Conservation (phyloP, 2,113 vertebrate genomes). For the Neogale vison region DNA sequence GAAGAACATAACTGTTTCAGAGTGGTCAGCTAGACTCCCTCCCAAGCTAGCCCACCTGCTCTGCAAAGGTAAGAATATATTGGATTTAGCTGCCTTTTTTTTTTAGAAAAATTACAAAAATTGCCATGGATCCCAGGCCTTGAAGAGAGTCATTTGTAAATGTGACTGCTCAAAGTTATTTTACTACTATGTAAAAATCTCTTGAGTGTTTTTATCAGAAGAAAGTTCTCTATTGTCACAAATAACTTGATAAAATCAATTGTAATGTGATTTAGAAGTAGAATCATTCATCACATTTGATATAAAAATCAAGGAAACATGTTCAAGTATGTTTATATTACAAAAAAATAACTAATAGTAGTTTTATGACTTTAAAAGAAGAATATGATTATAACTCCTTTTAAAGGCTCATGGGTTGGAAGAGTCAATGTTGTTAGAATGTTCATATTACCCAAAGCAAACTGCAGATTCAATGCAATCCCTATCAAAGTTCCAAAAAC, state of each 20-base stretch:
- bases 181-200: background rate
- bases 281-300: background rate
- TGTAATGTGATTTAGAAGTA: background rate
- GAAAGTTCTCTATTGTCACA: background rate
- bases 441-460: background rate
- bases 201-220: conserved; percentile 9
- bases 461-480: background rate
- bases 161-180: background rate
- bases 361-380: background rate
- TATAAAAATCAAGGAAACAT: background rate
- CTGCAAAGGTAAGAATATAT: background rate
- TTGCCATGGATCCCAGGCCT: background rate
- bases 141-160: background rate
- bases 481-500: background rate
- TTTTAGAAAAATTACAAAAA: background rate
- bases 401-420: background rate
- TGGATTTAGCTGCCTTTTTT: background rate
- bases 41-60: too few relatives aligned
- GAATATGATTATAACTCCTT: background rate
- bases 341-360: background rate
- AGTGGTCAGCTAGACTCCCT: background rate
- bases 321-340: background rate
- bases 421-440: background rate
- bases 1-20: background rate
- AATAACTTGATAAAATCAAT: background rate